phyloP scores from a whole-genome alignment of 2,888 invertebrate genomes.

The Drosophila dives region DNA sequence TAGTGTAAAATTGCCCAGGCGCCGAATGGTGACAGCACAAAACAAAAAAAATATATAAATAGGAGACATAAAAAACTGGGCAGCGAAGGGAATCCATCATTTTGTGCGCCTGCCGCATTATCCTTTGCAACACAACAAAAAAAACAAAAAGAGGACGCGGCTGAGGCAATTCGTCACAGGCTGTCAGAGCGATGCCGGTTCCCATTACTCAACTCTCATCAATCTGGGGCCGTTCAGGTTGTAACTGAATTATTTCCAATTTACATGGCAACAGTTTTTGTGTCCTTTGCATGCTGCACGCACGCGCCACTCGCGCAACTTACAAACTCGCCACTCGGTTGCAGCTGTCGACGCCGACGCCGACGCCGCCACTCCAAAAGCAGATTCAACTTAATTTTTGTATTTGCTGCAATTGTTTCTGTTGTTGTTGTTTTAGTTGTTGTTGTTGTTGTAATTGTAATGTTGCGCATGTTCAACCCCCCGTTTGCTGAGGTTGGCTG shows the following conservation, averaged over 20 bases:
- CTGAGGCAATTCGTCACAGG: constrained; percentile 61
- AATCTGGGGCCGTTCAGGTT: constrained; percentile 55
- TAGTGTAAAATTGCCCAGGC: constrained; percentile 69
- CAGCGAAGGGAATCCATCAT: constrained; percentile 39
- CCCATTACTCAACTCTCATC: constrained; percentile 38
- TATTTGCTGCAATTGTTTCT: neutral
- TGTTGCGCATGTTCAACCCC: constrained; percentile 54
- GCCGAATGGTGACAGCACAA: constrained; percentile 12
- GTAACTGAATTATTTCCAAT: constrained; percentile 25
- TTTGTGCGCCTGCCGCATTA: constrained; percentile 26
- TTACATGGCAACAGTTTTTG: constrained; percentile 1
- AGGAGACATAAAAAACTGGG: constrained; percentile 39
- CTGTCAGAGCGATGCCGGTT: constrained; percentile 46
- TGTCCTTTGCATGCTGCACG: constrained; percentile 24
- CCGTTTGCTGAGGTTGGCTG: constrained; percentile 12
- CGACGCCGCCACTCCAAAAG: constrained; percentile 47
- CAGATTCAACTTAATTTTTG: constrained; percentile 3
- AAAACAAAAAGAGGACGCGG: constrained; percentile 42
- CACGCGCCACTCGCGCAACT: constrained; percentile 49
- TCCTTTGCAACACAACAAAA: constrained; percentile 52
- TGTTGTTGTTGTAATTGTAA: constrained; percentile 11
- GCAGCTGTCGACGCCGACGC: constrained; percentile 62
- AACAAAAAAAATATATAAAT: constrained; percentile 5
- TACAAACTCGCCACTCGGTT: constrained; percentile 11
- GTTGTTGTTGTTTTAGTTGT: constrained; percentile 8